Conservation (phyloP, 2,797 vertebrate species). For the Sebastes kiyomatsui region DNA sequence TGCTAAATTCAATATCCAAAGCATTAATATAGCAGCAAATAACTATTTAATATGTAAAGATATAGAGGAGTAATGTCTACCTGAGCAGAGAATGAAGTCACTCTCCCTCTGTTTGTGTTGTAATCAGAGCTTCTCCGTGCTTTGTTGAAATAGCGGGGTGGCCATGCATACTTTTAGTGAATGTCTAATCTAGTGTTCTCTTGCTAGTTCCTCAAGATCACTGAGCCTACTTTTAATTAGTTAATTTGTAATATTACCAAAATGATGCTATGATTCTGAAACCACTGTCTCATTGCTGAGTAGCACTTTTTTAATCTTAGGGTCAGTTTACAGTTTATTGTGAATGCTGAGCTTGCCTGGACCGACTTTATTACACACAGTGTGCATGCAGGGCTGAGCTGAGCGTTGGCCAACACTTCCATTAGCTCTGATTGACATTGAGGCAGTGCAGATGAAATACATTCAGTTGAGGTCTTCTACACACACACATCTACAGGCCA, state of each 20-base stretch:
- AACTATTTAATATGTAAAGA: too few species aligned
- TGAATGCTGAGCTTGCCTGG: constrained; percentile 13
- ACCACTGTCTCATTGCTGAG: constrained; percentile 1
- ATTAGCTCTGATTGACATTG: constrained; percentile 90
- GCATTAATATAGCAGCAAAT: too few species aligned
- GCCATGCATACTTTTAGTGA: too few species aligned
- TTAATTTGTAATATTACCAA: not conserved
- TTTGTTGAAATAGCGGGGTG: too few species aligned
- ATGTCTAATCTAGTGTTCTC: too few species aligned
- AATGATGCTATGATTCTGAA: not conserved
- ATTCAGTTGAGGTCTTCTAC: constrained; percentile 68
- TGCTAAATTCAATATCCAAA: too few species aligned
- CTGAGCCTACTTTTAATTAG: not conserved
- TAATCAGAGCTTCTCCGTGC: too few species aligned
- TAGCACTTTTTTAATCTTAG: not conserved
- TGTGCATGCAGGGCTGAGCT: constrained; percentile 50
- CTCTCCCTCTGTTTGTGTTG: too few species aligned
- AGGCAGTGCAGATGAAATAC: constrained; percentile 79
- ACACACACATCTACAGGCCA: constrained; percentile 45
- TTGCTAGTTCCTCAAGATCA: too few species aligned
- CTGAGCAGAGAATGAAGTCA: too few species aligned
- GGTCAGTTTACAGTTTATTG: constrained; percentile 1
- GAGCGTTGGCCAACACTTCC: constrained; percentile 86
- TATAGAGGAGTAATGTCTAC: too few species aligned
- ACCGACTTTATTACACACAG: not conserved